Base-by-base conservation (phyloP, 2,888 invertebrate genomes). In the Drosophila trichaetosa region DNA sequence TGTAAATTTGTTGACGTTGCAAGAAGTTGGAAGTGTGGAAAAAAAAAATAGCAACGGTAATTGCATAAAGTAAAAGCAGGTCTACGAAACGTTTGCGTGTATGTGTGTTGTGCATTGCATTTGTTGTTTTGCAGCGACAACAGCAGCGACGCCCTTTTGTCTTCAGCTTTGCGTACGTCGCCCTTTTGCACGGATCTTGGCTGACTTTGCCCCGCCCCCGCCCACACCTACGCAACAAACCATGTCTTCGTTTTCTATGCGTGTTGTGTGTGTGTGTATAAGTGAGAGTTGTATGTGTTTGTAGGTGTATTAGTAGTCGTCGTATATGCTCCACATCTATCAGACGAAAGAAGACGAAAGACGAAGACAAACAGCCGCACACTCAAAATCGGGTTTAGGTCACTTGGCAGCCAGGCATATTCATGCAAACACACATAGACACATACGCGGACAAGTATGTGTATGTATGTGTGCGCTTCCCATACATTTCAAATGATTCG, bases 121-220 rank as follows among this genome's bases (percentile, higher is more conserved):
- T 76, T 87, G 79, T 83, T 86, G 69, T 73, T 77, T 78, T 67
- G 46, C 58, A 24, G 59, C 24, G 59, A 48, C 67, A 49, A 46
- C 60, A 54, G 60, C 69, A 83, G 80, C 70, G 88, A 90, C 90
- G 90, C 90, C 90, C 90, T 87, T 86, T 86, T 83, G 88, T 82
- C 80, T 82, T 85, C 49, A 69, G 68, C 65, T 68, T 65, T 78
- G 62, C 74, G 73, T 75, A 68, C 76, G 73, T 73, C 78, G 81
- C 69, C 73, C 69, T 80, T 73, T 81, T 69, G 68, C 68, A 70
- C 63, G 60, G 69, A 75, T 66, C 53, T 77, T 49, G 46, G 54
- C n/a, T 52, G 29, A 56, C 60, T 21, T n/a, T 56, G 27, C 38
- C 13, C n/a, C 38, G 46, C 10, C 29, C 11, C 18, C 18, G 31